A percentile compares a stretch with the other conserved stretches of the same genome.
Evolutionary conservation across 2,888 invertebrate species (phyloP).

Genomic region (Tetranychus truncatus): DNA sequence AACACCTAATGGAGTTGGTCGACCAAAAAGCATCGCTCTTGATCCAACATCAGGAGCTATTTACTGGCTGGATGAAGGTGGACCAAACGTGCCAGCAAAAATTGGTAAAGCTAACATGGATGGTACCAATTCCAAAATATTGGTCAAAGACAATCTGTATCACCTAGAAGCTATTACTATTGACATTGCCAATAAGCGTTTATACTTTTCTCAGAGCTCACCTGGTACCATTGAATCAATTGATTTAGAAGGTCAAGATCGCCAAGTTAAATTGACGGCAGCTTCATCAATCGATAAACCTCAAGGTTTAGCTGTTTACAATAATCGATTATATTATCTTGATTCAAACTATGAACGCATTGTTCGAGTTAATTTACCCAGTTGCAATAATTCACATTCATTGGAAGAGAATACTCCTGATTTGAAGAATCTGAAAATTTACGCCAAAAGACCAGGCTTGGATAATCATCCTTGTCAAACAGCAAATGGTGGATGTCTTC

Average conservation of each 20-base stretch:
- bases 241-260: conserved; percentile 44
- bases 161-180: conserved; percentile 58
- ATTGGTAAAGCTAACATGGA: conserved; percentile 74
- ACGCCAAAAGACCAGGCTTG: conserved; percentile 54
- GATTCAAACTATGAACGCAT: conserved; percentile 78
- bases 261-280: conserved; percentile 46
- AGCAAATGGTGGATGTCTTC: conserved; percentile 80
- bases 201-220: conserved; percentile 57
- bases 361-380: conserved; percentile 59
- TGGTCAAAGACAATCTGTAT: conserved; percentile 47
- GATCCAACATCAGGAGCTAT: conserved; percentile 84
- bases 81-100: conserved; percentile 67
- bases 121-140: conserved; percentile 54
- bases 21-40: conserved; percentile 65
- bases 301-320: conserved; percentile 59
- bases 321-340: conserved; percentile 61
- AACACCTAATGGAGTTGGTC: conserved; percentile 60
- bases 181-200: conserved; percentile 50
- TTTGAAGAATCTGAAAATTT: conserved; percentile 64
- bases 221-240: conserved; percentile 31
- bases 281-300: conserved; percentile 53
- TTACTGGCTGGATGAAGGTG: conserved; percentile 93
- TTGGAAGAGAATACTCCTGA: conserved; percentile 53
- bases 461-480: conserved; percentile 64
- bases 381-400: conserved; percentile 58